A percentile compares a stretch with the other conserved stretches of the same genome.
Evolutionary conservation across 2,113 vertebrate genomes (phyloP).

Genomic region (Indicator indicator): DNA sequence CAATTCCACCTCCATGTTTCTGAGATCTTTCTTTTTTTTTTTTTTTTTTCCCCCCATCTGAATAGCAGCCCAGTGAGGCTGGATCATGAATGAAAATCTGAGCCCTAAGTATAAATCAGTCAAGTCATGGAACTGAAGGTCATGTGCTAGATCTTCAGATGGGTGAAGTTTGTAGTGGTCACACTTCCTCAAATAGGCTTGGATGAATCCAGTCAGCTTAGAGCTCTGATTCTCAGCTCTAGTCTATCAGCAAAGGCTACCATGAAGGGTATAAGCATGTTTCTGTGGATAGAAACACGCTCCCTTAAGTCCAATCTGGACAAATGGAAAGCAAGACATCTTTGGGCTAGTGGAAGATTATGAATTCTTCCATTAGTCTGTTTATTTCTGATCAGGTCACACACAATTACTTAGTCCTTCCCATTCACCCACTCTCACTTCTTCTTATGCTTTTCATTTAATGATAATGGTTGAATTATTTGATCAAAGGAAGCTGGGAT

Average conservation of each 20-base stretch:
- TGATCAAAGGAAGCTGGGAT: constrained; percentile 50
- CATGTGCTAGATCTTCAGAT: not conserved
- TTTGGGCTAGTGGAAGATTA: not conserved
- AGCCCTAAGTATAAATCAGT: not conserved
- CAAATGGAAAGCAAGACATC: not conserved
- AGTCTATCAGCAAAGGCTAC: not conserved
- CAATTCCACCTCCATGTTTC: not conserved
- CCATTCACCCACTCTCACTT: not conserved
- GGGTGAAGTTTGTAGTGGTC: not conserved
- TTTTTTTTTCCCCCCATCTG: not conserved
- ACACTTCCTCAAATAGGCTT: not conserved
- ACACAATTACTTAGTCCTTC: not conserved
- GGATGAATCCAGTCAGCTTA: not conserved
- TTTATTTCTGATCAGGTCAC: not conserved
- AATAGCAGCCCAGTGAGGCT: not conserved
- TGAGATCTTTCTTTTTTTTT: not conserved
- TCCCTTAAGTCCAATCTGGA: not conserved
- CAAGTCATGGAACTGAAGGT: not conserved
- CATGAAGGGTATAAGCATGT: not conserved
- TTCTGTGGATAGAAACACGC: not conserved
- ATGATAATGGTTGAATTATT: constrained; percentile 6
- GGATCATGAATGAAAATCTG: not conserved
- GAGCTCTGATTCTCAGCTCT: not conserved
- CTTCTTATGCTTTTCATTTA: constrained; percentile 29
- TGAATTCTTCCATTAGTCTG: not conserved